Percentiles rank a stretch among this genome's conserved stretches.
These are phyloP conservation scores for Drosophila histrio DNA, from an alignment of 2,888 invertebrate genomes.

Conservation along the genomic window DNA sequence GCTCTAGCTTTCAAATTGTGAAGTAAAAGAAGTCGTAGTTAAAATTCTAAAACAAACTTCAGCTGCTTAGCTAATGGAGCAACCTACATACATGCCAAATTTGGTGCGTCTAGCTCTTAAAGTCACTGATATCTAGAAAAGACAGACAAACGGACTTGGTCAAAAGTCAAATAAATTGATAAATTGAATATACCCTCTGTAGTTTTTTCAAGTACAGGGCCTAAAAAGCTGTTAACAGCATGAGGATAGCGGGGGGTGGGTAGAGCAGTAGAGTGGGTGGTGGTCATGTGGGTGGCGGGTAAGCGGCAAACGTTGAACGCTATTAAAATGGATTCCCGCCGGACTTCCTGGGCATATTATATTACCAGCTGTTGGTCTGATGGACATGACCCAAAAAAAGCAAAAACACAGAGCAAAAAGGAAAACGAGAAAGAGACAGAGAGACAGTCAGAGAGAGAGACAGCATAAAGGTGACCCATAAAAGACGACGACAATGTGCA, in stretches of 20 bases:
- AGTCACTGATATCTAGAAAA: too few species aligned
- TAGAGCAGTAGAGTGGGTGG: neutral
- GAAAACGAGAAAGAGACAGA: neutral
- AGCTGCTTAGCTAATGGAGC: too few species aligned
- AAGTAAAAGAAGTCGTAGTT: too few species aligned
- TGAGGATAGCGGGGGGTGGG: slow-evolving; percentile 4
- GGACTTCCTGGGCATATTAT: slow-evolving; percentile 76
- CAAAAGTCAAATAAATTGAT: too few species aligned
- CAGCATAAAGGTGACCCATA: slow-evolving; percentile 49
- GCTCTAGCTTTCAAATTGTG: too few species aligned
- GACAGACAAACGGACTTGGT: too few species aligned
- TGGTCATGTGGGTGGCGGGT: slow-evolving; percentile 11
- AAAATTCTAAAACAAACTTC: too few species aligned
- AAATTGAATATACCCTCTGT: too few species aligned
- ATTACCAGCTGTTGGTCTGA: slow-evolving; percentile 72
- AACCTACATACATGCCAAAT: too few species aligned
- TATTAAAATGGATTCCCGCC: slow-evolving; percentile 80
- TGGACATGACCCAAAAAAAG: slow-evolving; percentile 77
- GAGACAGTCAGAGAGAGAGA: neutral
- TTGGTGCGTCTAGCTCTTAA: too few species aligned
- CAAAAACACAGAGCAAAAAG: neutral
- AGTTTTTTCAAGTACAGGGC: too few species aligned
- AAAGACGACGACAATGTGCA: slow-evolving; percentile 43
- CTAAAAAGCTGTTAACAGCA: slow-evolving; percentile 56
- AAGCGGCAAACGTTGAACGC: slow-evolving; percentile 43